Base-by-base conservation (phyloP, 2,888 invertebrate genomes). In the Osmoderma eremita region DNA sequence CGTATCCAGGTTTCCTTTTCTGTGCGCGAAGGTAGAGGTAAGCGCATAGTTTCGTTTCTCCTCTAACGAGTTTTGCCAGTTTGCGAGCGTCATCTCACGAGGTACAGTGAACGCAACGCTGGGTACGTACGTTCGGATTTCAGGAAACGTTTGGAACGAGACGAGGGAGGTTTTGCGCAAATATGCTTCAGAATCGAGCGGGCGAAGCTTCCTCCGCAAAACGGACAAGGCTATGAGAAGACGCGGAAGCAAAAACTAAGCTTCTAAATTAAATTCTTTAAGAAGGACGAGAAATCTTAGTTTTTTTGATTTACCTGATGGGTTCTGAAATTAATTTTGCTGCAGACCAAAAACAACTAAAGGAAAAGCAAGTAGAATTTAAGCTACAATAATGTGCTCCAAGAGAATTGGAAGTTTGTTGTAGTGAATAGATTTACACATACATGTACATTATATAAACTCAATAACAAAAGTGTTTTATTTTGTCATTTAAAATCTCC, bases 201-300 rank as follows among this genome's bases (percentile, higher is more conserved):
- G 1, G 18, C n/a, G 17, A 1, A 36, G 17, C 18, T 24, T 22
- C 12, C 13, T 30, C 42, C 6, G 12, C 17, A 30, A 53, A 53
- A 18, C 17, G 45, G 30, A 36, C 15, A 30, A 30, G 58, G 18
- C 45, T 61, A 30, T n/a, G 20, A 48, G 20, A 17, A 5, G 30
- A 24, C 45, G 15, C 30, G 12, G 30, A 45, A 20, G 30, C 36
- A 30, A 45, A 15, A 24, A 61, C 36, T 18, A 17, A 41, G 58
- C 17, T 53, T 38, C 13, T 13, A 58, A 42, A 58, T 58, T 58
- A 58, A 58, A 58, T 58, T 58, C 45, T 36, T 61, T 48, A 10
- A 61, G 36, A 17, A 61, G 45, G n/a, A 12, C 45, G 24, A n/a
- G 41, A 61, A 24, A 41, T 20, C 17, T 17, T 36, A 36, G 53